Evolutionary conservation across 2,113 vertebrate species (phyloP), one percentile per base, ranked within the genome.

Genomic region (Mesocricetus auratus): DNA sequence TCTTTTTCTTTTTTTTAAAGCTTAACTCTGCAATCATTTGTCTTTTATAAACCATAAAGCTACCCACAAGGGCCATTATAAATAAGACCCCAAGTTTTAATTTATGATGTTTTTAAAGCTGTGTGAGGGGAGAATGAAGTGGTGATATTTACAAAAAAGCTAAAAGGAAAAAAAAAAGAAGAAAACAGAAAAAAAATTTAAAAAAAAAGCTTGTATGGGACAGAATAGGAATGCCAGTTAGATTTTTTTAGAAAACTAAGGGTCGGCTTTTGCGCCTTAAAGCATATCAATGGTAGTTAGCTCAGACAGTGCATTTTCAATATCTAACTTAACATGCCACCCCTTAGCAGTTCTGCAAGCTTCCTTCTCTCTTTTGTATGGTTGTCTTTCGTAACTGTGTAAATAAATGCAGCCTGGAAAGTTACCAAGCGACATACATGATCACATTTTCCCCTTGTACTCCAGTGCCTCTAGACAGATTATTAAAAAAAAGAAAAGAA

Each of bases 221-320:
- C 98, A 98, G 98, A 98, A 98, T 98, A 99, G 98, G 98, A 99
- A 98, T 98, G 98, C 98, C 98, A 99, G 98, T 98, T 98, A 99
- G 98, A 97, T 93, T 97, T 98, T 98, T 97, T 95, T 98, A 98
- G 98, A 98, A 98, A 98, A 98, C 98, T 96, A 98, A 98, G 98
- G 98, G 98, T 98, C 97, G 98, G 98, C 98, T 98, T 98, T 97
- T 98, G 97, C 92, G 97, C 91, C 98, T 98, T 98, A 98, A 98
- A 98, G 98, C 98, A 97, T 98, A 98, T 98, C 98, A 97, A 98
- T 95, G 97, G 98, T 97, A 98, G 97, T 97, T 98, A 96, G 97
- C 97, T 97, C 94, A 97, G 96, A 97, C 19, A 95, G 91, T 86
- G 53, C 97, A 96, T 98, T 98, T 98, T 97, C 97, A 97, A 66